phyloP scores from a whole-genome alignment of 2,797 vertebrate species.

The Hippoglossus hippoglossus region DNA sequence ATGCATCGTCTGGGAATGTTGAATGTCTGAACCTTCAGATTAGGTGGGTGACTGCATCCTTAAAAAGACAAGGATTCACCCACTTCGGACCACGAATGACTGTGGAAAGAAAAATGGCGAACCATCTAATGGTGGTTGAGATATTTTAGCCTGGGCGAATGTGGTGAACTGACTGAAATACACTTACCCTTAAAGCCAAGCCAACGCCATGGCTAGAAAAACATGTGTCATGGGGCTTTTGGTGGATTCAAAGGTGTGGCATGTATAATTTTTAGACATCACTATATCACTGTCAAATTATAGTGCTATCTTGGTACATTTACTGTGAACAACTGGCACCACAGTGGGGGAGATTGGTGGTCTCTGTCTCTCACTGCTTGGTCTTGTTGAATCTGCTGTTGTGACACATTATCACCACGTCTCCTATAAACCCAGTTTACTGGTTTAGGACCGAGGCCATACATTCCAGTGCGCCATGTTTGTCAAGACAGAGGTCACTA shows the following conservation, averaged over 20 bases:
- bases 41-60: too few relatives aligned
- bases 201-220: neutral
- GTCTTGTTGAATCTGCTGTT: conserved; percentile 16
- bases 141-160: neutral
- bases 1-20: too few relatives aligned
- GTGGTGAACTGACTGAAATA: too few relatives aligned
- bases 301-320: conserved; percentile 26
- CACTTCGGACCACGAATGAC: too few relatives aligned
- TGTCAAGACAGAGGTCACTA: neutral
- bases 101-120: too few relatives aligned
- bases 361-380: conserved; percentile 14
- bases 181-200: neutral
- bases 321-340: conserved; percentile 30
- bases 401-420: conserved; percentile 42
- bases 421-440: conserved; percentile 18
- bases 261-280: conserved; percentile 60
- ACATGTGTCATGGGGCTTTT: neutral
- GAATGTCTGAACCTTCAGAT: too few relatives aligned
- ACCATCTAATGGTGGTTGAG: neutral
- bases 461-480: neutral
- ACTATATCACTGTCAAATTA: conserved; percentile 53
- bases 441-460: conserved; percentile 12
- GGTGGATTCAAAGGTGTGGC: conserved; percentile 23
- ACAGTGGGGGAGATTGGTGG: conserved; percentile 21
- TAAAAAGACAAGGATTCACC: too few relatives aligned